Base-by-base conservation (phyloP, 2,888 invertebrate species). In the Cosmopolites sordidus region DNA sequence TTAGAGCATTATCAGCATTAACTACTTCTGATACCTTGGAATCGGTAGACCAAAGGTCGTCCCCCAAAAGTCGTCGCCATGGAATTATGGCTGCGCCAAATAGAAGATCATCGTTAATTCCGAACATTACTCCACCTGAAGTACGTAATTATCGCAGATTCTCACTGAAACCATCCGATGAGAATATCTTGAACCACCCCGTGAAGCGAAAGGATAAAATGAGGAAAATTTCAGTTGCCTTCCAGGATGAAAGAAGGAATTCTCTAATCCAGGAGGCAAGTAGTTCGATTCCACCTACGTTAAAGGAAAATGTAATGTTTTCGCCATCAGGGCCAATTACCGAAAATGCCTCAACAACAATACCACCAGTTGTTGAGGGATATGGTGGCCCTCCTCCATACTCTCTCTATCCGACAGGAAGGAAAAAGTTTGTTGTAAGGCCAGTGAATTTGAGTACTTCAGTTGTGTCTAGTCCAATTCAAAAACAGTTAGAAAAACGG, bases 1-100 rank as follows among this genome's bases (percentile, higher is more conserved):
- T 92, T 17, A 78, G 89, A 50, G 89, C 89, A 0, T 73, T 92
- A 43, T 85, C 88, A 42, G 81, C 83, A n/a, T 76, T 90, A 18
- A 67, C 70, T 0, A 65, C 70, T 1, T 70, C 74, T 0, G 66
- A 64, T 18, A 65, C 62, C 15, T 75, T 76, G 1, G 62, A 79
- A 5, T 49, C 60, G 29, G 58, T 55, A 43, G 56, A 58, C 11
- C 40, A 45, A 12, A 8, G 8, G 8, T 22, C 22, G 8, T 48
- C 58, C 1, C 50, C 59, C 5, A 60, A 48, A 41, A 27, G 27
- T 30, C 42, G 66, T 22, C 58, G 65, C 40, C 42, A 60, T 41
- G 64, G 64, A 5, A 61, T 66, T 11, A 33, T 56, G 15, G 49
- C 56, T 37, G 58, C 57, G 14, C 42, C 17, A 40, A 30, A 30